Evolutionary conservation across 1,140 invertebrate genomes (phyloP).

Genomic region (Drosophila lacteicornis): DNA sequence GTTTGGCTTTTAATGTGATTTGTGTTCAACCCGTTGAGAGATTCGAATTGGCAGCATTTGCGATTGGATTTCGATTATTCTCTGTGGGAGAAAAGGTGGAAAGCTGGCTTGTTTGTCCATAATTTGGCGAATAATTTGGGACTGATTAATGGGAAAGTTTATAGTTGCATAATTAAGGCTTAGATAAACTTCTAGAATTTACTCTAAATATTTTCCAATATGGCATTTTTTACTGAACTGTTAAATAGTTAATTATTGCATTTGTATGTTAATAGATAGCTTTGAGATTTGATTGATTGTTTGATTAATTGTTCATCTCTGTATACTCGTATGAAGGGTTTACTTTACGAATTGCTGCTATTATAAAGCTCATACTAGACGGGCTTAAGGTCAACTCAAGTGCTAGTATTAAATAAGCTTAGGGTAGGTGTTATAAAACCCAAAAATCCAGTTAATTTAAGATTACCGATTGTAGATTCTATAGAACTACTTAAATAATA

Average conservation of each 20-base stretch:
- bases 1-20: conserved; percentile 29
- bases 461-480: background rate
- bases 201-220: conserved; percentile 10
- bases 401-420: too few relatives aligned
- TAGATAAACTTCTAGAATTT: background rate
- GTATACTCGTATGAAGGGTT: conserved; percentile 1
- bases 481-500: too few relatives aligned
- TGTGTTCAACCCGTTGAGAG: conserved; percentile 23
- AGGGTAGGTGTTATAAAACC: too few relatives aligned
- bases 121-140: conserved; percentile 11
- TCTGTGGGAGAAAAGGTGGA: background rate
- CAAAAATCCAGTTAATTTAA: background rate
- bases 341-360: conserved; percentile 11
- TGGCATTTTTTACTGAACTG: background rate
- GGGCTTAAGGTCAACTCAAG: too few relatives aligned
- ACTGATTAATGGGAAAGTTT: background rate
- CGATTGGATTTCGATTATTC: conserved; percentile 25
- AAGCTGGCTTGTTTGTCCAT: background rate
- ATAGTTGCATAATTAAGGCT: background rate
- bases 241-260: conserved; percentile 10
- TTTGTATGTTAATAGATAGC: background rate
- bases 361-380: conserved; percentile 1
- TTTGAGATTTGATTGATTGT: conserved; percentile 7
- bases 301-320: conserved; percentile 13
- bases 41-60: conserved; percentile 23